phyloP scores from a whole-genome alignment of 30 jellyfish, hydroid and myxozoan species.

The Aurelia coerulea region DNA sequence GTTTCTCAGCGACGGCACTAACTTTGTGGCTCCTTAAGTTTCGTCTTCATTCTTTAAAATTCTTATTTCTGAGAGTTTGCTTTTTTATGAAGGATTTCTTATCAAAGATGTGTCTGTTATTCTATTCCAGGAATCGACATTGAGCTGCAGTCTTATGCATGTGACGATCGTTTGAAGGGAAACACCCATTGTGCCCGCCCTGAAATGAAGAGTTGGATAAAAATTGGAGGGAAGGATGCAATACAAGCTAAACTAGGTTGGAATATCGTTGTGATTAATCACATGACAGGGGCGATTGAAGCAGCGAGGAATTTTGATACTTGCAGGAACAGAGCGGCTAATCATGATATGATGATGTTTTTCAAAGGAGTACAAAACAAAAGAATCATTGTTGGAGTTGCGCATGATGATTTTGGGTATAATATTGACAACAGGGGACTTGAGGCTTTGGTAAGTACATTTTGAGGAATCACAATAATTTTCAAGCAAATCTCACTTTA shows the following conservation, averaged over 20 bases:
- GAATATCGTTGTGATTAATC: slow-evolving; percentile 52
- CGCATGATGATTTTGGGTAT: slow-evolving; percentile 14
- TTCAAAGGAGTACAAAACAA: neutral
- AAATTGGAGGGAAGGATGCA: slow-evolving; percentile 30
- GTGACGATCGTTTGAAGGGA: slow-evolving; percentile 9
- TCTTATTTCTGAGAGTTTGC: too few species aligned
- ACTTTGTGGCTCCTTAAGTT: too few species aligned
- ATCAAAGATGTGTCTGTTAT: too few species aligned
- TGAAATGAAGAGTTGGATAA: slow-evolving; percentile 24
- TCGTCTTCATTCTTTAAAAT: too few species aligned
- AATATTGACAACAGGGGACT: neutral
- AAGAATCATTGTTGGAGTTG: slow-evolving; percentile 44
- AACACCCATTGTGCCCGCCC: slow-evolving; percentile 2
- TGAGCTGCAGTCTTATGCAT: slow-evolving; percentile 38
- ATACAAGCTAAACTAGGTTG: slow-evolving; percentile 11
- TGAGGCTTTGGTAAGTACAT: slow-evolving; percentile 13
- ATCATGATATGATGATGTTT: neutral
- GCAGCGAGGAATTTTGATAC: slow-evolving; percentile 27
- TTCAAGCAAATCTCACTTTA: too few species aligned
- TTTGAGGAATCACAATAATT: too few species aligned
- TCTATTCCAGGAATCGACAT: slow-evolving; percentile 34
- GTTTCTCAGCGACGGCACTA: too few species aligned
- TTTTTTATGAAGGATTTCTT: too few species aligned
- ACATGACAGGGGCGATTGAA: slow-evolving; percentile 36
- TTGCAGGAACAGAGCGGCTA: neutral